These are phyloP conservation scores for Dipodomys spectabilis DNA, from an alignment of 2,113 vertebrate species.

Conservation along the genomic window DNA sequence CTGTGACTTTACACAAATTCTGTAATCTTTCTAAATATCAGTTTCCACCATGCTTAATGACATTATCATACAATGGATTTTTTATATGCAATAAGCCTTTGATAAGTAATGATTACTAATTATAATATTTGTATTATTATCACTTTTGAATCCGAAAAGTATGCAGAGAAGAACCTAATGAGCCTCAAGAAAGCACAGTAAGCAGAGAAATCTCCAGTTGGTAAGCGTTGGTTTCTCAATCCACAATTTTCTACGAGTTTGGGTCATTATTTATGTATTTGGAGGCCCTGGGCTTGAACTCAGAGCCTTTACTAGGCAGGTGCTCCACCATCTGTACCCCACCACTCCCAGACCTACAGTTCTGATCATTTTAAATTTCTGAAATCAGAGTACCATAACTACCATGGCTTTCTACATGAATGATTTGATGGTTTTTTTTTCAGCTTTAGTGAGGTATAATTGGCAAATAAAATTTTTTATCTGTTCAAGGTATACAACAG, in stretches of 20 bases:
- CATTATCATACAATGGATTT: not conserved
- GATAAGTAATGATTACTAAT: not conserved
- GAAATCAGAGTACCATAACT: not conserved
- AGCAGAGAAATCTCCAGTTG: not conserved
- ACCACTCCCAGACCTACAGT: no score
- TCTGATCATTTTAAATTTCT: not conserved
- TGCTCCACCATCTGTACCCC: no score
- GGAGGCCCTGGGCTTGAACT: no score
- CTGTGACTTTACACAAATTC: not conserved
- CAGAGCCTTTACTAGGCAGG: no score
- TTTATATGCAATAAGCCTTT: not conserved
- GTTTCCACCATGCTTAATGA: not conserved
- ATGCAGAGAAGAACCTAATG: not conserved
- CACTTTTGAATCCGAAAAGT: not conserved
- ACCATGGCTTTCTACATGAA: not conserved
- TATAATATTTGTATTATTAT: not conserved
- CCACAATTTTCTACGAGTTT: conserved; percentile 16
- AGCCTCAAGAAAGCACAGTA: not conserved
- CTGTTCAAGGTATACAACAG: not conserved
- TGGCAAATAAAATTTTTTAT: not conserved
- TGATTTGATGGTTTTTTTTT: not conserved
- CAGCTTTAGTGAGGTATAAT: not conserved
- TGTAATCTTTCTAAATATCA: not conserved
- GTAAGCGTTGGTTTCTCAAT: not conserved
- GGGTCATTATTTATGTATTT: not conserved